phyloP scores from a whole-genome alignment of 2,797 vertebrate genomes.

The Bryconaethiops microstoma region DNA sequence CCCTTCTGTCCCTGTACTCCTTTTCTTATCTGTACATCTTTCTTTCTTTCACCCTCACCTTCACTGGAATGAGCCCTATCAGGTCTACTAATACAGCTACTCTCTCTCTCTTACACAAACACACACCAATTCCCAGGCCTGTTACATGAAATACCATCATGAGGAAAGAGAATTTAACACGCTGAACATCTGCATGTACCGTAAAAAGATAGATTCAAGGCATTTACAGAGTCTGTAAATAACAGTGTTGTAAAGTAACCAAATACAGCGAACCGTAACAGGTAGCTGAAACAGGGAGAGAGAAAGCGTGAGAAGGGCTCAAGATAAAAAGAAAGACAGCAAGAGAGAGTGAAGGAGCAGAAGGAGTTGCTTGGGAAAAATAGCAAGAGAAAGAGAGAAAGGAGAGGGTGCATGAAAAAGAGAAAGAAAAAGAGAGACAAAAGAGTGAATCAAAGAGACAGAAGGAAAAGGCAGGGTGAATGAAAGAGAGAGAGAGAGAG shows the following conservation, averaged over 20 bases:
- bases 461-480: neutral
- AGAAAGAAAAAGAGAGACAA: conserved; percentile 1
- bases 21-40: conserved; percentile 45
- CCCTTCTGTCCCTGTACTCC: conserved; percentile 11
- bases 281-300: neutral
- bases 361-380: neutral
- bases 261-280: too few species aligned
- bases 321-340: neutral
- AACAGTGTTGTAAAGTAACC: too few species aligned
- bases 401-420: neutral
- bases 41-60: conserved; percentile 18
- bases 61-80: conserved; percentile 50
- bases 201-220: too few species aligned
- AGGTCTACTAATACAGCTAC: conserved; percentile 23
- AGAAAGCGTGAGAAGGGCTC: conserved; percentile 50
- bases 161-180: too few species aligned
- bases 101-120: neutral
- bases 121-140: neutral
- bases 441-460: conserved; percentile 15
- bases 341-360: too few species aligned
- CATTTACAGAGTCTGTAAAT: too few species aligned
- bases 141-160: too few species aligned
- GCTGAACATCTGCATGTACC: too few species aligned
- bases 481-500: neutral
- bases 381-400: neutral